Evolutionary conservation across 2,113 vertebrate genomes (phyloP).

Genomic region (Xiphorhynchus elegans): DNA sequence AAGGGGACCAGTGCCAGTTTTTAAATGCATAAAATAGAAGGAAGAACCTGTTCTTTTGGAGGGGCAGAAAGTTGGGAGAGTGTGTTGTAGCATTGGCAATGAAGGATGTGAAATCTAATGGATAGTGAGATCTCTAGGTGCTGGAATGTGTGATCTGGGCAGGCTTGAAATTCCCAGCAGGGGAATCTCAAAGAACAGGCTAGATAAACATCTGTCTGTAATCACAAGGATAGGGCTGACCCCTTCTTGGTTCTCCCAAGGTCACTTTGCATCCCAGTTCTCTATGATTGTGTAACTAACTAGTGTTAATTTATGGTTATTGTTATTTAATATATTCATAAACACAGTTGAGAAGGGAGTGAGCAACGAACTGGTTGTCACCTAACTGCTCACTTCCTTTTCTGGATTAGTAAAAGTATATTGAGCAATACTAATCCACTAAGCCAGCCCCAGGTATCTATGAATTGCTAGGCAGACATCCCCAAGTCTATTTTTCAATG

Average conservation of each 20-base stretch:
- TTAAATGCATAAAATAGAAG: neutral
- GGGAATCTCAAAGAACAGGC: constrained; percentile 5
- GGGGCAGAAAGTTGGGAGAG: neutral
- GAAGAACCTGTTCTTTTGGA: neutral
- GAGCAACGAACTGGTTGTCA: constrained; percentile 21
- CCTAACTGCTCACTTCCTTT: constrained; percentile 48
- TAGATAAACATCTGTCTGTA: neutral
- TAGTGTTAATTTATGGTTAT: neutral
- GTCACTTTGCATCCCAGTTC: neutral
- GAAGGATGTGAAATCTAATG: neutral
- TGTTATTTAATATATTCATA: constrained; percentile 25
- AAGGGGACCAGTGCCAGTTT: neutral
- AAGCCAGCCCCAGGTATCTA: neutral
- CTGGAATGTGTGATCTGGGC: neutral
- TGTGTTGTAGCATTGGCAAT: neutral
- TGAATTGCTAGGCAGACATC: neutral
- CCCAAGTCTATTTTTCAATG: neutral
- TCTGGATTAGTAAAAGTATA: constrained; percentile 37
- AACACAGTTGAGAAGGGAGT: constrained; percentile 6
- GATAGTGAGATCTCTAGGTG: neutral
- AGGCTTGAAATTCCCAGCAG: neutral
- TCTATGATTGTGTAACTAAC: neutral
- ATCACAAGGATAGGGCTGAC: neutral
- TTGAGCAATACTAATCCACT: constrained; percentile 34
- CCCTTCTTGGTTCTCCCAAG: neutral